Evolutionary conservation across 2,113 vertebrate genomes (phyloP), one percentile per base, ranked within the genome.

Genomic region (Protobothrops mucrosquamatus): DNA sequence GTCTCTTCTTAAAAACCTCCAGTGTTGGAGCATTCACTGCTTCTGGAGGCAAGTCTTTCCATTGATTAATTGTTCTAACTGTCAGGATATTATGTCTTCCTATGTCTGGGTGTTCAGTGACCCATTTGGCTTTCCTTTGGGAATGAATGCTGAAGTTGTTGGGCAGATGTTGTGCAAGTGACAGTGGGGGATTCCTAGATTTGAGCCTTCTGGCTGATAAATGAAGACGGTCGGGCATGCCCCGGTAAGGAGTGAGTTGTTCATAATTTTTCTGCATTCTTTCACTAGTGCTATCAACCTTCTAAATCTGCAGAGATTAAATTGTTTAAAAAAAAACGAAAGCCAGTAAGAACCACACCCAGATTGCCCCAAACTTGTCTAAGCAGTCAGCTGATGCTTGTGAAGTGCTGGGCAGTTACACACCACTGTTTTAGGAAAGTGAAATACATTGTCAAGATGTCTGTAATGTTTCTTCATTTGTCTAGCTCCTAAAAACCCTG

Each of bases 381-480:
- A 52, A 23, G 4, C 11, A 54, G 8, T 10, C 39, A 64, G 18
- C 48, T 20, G 3, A 3, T 48, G 26, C 3, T 87, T 18, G 15
- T 18, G 26, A 57, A 18, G 59, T 9, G 1, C 11, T 15, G 18
- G 23, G 15, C 4, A 55, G 29, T 29, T 22, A 18, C 39, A 15
- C 26, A 59, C 11, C 12, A 85, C 43, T 2, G 12, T 24, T 24
- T 85, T 69, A 22, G 23, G 89, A 94, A 94, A 59, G 0, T 3
- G 2, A 88, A 87, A 26, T 92, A 55, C 15, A 34, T 91, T 95
- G 61, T 94, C 24, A 91, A 51, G 15, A 4, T 2, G 56, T 88
- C 88, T 94, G 51, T 51, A 0, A 22, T 61, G 48, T 20, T 69
- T 95, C 20, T 91, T 12, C 94, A 88, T 89, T n/a, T 92, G 4